Percentiles rank a stretch among this genome's conserved stretches.
phyloP scores from a whole-genome alignment of 2,797 vertebrate species.

The Gorsachius magnificus region DNA sequence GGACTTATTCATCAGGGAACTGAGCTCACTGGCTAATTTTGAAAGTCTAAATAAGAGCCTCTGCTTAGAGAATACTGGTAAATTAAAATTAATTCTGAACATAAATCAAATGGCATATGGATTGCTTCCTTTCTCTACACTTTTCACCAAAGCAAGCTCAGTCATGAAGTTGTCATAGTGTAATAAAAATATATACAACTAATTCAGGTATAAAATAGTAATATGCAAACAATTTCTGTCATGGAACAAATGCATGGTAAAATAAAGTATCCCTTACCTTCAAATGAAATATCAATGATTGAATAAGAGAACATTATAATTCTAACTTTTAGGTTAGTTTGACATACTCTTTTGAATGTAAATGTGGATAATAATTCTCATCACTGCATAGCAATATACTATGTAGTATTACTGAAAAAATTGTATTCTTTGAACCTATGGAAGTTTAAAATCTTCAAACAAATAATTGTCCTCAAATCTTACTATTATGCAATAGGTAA shows the following conservation, averaged over 20 bases:
- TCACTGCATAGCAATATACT: background rate
- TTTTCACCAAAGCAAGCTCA: background rate
- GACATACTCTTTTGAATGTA: background rate
- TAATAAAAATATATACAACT: background rate
- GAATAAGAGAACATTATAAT: background rate
- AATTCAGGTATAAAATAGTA: background rate
- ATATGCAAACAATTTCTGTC: background rate
- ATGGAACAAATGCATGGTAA: background rate
- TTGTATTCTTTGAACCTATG: background rate
- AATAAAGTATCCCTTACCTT: background rate
- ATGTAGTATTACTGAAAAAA: background rate
- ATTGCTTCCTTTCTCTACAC: background rate
- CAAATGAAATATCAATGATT: background rate
- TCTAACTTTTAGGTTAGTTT: background rate
- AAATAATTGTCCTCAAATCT: background rate
- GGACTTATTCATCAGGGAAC: background rate
- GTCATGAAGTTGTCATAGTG: background rate
- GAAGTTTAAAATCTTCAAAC: background rate
- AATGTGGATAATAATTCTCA: background rate
- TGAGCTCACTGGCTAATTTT: background rate
- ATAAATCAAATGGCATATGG: background rate
- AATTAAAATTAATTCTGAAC: background rate
- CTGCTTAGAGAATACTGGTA: background rate
- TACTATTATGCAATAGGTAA: background rate
- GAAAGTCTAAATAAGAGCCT: background rate